phyloP scores from a whole-genome alignment of 2,797 vertebrate genomes.

The Hyperoplus immaculatus region DNA sequence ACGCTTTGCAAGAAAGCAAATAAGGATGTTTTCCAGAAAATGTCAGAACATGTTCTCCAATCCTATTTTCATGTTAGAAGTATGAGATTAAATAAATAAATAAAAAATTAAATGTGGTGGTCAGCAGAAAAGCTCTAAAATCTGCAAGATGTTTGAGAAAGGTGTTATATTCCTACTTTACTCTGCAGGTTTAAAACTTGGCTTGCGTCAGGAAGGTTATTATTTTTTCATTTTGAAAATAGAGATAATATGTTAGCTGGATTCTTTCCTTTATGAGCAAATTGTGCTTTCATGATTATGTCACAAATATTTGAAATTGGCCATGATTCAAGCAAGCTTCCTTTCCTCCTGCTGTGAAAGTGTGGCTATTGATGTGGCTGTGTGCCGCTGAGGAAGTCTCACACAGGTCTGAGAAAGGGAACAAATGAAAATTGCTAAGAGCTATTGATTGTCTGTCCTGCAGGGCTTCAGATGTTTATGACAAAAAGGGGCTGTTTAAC shows the following conservation, averaged over 20 bases:
- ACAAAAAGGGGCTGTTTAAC: slow-evolving; percentile 39
- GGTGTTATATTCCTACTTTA: background rate
- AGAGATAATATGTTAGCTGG: slow-evolving; percentile 7
- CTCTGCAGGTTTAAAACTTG: slow-evolving; percentile 14
- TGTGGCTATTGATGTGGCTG: slow-evolving; percentile 28
- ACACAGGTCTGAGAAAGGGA: slow-evolving; percentile 5
- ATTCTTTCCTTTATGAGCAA: slow-evolving; percentile 7
- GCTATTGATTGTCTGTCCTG: slow-evolving; percentile 6
- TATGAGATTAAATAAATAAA: background rate
- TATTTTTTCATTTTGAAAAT: slow-evolving; percentile 21
- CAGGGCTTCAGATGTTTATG: slow-evolving; percentile 7
- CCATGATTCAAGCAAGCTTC: slow-evolving; percentile 9
- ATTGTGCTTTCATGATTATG: slow-evolving; percentile 17
- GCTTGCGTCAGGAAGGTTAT: background rate
- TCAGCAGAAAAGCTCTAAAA: background rate
- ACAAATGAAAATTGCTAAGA: slow-evolving; percentile 15
- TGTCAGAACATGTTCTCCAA: background rate
- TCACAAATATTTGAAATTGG: slow-evolving; percentile 40
- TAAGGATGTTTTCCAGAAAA: background rate
- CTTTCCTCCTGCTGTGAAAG: background rate
- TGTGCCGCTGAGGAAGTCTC: slow-evolving; percentile 10
- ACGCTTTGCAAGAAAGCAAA: background rate
- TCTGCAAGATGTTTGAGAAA: background rate
- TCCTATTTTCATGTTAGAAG: no score
- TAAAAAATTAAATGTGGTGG: background rate